Base-by-base conservation (phyloP, 2,113 vertebrate species). In the Plotosus lineatus region DNA sequence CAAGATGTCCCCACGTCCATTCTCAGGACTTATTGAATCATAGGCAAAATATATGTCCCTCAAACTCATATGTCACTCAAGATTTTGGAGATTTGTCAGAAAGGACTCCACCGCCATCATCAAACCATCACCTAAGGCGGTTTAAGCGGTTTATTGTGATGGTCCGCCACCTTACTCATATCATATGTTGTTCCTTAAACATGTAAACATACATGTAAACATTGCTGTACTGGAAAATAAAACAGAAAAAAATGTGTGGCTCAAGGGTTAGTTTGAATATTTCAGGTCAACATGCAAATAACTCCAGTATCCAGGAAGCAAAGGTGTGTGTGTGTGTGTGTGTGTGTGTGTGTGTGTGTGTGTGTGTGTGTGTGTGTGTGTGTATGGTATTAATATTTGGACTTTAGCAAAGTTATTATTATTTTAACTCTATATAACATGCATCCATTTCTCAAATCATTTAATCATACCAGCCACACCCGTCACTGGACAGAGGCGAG, bases 281-380 rank as follows among this genome's bases (percentile, higher is more conserved):
- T 51, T 73, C 17, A 23, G 21, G 46, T 73, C 69, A 51, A 9
- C 69, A 73, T 72, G 69, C 69, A 72, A 72, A 51, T 72, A 15
- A 72, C 19, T 50, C 19, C 44, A 2, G 10, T 48, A 6, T 31
- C n/a, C 14, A 71, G 46, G 42, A 8, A 48, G 26, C 50, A 48
- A n/a, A 44, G 15, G 14, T 44, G 23, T 69, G 21, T 17, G 6
- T 46, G 14, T 46, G 65, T 68, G 38, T 26, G 23, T 23, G 4
- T 58, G n/a, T 58, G 55, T 58, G 9, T 26, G 55, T 58, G 46
- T 4, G 46, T 48, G 46, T 4, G 46, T 56, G n/a, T 26, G n/a
- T 56, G n/a, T 31, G 4, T 23, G 17, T 11, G 6, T n/a, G n/a
- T n/a, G n/a, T n/a, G n/a, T n/a, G n/a, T 40, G 36, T 42, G 6